These are phyloP conservation scores for Scytalopus superciliaris DNA, from an alignment of 2,113 vertebrate genomes.

Conservation along the genomic window DNA sequence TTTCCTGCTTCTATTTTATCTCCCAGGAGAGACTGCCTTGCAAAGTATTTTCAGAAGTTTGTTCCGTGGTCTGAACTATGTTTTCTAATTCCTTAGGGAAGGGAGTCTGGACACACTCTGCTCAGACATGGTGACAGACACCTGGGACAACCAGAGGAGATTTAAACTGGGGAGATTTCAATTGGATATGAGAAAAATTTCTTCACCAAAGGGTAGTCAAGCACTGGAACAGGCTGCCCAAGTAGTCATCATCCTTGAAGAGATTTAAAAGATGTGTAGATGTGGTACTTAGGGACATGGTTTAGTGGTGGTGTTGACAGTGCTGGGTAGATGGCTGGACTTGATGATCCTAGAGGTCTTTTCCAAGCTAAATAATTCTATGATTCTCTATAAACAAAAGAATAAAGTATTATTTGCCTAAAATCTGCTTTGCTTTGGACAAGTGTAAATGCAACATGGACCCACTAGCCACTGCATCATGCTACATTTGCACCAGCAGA, in stretches of 20 bases:
- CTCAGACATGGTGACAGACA: background rate
- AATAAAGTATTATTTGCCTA: background rate
- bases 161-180: background rate
- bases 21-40: background rate
- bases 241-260: background rate
- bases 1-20: background rate
- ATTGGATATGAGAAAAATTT: background rate
- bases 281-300: background rate
- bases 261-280: background rate
- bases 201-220: background rate
- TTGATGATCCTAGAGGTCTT: background rate
- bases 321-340: background rate
- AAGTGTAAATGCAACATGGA: background rate
- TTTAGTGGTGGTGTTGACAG: background rate
- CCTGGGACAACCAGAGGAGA: background rate
- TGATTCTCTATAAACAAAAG: background rate
- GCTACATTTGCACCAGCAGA: background rate
- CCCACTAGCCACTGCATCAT: background rate
- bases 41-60: background rate
- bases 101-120: background rate
- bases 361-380: background rate
- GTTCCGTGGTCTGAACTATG: background rate
- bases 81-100: constrained; percentile 13
- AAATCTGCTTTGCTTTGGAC: background rate
- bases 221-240: background rate